Evolutionary conservation across 2,113 vertebrate species (phyloP).

Genomic region (Pteronura brasiliensis): DNA sequence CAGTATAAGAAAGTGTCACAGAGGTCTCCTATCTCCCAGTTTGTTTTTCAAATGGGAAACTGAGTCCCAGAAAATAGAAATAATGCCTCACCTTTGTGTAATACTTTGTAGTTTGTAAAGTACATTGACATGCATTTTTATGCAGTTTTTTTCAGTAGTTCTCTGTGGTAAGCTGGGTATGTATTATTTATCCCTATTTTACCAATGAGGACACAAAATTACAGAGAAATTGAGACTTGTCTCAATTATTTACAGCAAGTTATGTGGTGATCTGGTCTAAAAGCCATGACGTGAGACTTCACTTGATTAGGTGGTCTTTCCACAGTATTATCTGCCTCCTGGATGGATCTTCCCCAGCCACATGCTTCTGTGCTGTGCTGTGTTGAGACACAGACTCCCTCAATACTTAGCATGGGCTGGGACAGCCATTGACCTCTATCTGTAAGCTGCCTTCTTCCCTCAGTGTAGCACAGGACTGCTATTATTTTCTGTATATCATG

Average conservation of each 20-base stretch:
- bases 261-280: neutral
- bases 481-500: neutral
- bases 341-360: neutral
- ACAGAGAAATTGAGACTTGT: neutral
- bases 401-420: neutral
- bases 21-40: neutral
- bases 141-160: neutral
- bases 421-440: neutral
- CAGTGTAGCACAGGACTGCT: neutral
- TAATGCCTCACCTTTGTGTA: neutral
- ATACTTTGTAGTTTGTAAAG: neutral
- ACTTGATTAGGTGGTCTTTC: neutral
- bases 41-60: conserved; percentile 2
- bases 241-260: neutral
- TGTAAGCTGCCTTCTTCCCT: neutral
- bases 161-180: neutral
- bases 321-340: neutral
- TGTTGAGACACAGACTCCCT: neutral
- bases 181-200: neutral
- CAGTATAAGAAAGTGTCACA: neutral
- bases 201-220: neutral
- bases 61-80: neutral
- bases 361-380: neutral
- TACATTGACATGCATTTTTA: neutral
- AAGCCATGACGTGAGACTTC: neutral